Conservation (phyloP, 2,888 invertebrate genomes). For the Thymelicus lineola region DNA sequence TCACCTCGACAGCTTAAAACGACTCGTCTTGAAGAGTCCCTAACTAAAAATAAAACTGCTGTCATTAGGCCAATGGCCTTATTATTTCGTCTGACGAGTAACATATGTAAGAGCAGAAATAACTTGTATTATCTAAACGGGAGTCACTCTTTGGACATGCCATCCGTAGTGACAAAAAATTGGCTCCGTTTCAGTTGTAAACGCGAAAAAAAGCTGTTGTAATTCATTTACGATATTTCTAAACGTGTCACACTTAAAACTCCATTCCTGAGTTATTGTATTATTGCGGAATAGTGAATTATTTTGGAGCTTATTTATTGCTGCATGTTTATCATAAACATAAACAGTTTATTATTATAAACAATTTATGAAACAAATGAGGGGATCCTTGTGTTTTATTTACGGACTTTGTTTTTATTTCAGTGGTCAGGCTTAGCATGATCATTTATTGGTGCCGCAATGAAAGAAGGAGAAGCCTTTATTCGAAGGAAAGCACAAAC, state of each 20-base stretch:
- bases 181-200: slow-evolving; percentile 66
- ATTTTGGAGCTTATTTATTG: slow-evolving; percentile 31
- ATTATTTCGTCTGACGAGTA: slow-evolving; percentile 81
- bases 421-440: background rate
- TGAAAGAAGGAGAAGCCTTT: no score
- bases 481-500: no score
- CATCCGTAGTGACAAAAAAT: slow-evolving; percentile 59
- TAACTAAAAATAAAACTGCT: slow-evolving; percentile 67
- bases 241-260: slow-evolving; percentile 48
- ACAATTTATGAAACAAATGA: slow-evolving; percentile 33
- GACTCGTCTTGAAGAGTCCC: slow-evolving; percentile 69
- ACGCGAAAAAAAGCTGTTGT: slow-evolving; percentile 57
- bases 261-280: slow-evolving; percentile 28
- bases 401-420: background rate
- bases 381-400: slow-evolving; percentile 18
- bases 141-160: slow-evolving; percentile 56
- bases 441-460: slow-evolving; percentile 10
- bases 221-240: slow-evolving; percentile 70
- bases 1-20: slow-evolving; percentile 59
- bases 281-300: slow-evolving; percentile 38
- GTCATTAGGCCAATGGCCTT: slow-evolving; percentile 85
- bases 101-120: slow-evolving; percentile 81
- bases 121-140: slow-evolving; percentile 80
- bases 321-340: slow-evolving; percentile 15
- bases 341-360: no score